These are phyloP conservation scores for Andricus curvator DNA, from an alignment of 2,888 invertebrate genomes.

Conservation along the genomic window DNA sequence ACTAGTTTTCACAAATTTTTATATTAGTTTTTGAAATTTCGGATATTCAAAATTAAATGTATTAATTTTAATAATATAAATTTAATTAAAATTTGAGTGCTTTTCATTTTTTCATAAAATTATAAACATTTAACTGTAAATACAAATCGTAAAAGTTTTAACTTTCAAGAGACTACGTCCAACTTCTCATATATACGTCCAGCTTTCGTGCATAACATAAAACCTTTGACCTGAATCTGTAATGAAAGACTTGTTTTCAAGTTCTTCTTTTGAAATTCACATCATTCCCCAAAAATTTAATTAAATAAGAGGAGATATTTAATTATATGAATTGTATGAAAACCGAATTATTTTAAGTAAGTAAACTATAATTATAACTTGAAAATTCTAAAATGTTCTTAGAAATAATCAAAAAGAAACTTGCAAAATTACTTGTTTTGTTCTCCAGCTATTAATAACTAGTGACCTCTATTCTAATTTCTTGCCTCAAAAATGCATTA, in stretches of 20 bases:
- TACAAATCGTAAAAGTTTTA: neutral
- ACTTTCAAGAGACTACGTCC: slow-evolving; percentile 18
- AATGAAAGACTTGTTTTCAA: slow-evolving; percentile 35
- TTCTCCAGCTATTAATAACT: neutral
- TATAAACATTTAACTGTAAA: neutral
- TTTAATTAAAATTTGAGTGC: neutral
- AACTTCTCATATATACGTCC: slow-evolving; percentile 4
- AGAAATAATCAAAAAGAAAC: neutral
- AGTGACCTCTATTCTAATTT: neutral
- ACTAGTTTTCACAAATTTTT: neutral
- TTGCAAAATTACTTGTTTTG: neutral
- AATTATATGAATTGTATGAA: neutral
- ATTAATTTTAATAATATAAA: neutral
- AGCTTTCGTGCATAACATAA: slow-evolving; percentile 36
- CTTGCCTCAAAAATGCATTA: neutral
- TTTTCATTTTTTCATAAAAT: neutral
- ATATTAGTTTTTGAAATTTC: neutral
- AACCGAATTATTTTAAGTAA: neutral
- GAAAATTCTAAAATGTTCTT: neutral
- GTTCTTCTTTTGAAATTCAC: slow-evolving; percentile 10
- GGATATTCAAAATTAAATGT: too few species aligned
- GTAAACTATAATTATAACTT: neutral
- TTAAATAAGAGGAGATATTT: neutral
- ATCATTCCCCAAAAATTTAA: slow-evolving; percentile 4
- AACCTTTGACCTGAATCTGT: slow-evolving; percentile 40